Evolutionary conservation across 2,888 invertebrate genomes (phyloP).

Genomic region (Erebia ligea): DNA sequence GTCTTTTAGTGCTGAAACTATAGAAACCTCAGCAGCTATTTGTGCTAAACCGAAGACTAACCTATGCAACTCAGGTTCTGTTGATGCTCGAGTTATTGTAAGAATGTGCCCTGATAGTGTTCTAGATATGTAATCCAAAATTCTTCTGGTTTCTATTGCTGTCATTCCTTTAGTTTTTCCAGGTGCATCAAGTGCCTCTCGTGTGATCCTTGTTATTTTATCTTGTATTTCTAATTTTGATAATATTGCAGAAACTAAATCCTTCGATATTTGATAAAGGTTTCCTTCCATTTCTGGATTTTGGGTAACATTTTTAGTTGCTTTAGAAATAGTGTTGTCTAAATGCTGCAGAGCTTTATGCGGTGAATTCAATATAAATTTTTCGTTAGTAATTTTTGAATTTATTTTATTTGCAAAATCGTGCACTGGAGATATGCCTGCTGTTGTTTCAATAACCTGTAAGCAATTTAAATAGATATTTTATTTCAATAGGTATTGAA

Average conservation of each 20-base stretch:
- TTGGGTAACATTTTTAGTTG: slow-evolving; percentile 72
- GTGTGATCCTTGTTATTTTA: slow-evolving; percentile 75
- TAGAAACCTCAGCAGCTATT: slow-evolving; percentile 76
- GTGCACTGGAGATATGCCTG: slow-evolving; percentile 74
- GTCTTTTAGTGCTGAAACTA: slow-evolving; percentile 75
- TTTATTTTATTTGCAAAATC: slow-evolving; percentile 63
- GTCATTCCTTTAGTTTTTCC: slow-evolving; percentile 75
- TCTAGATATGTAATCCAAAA: slow-evolving; percentile 75
- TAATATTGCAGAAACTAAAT: slow-evolving; percentile 72
- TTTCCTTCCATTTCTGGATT: slow-evolving; percentile 73
- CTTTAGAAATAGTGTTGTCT: slow-evolving; percentile 63
- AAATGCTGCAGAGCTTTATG: slow-evolving; percentile 68
- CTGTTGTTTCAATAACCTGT: slow-evolving; percentile 52
- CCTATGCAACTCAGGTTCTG: slow-evolving; percentile 77
- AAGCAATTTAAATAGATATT: slow-evolving; percentile 20
- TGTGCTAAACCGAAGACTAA: slow-evolving; percentile 76
- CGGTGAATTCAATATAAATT: slow-evolving; percentile 59
- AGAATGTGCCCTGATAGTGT: slow-evolving; percentile 74
- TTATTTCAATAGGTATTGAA: too few relatives aligned
- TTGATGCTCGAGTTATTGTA: slow-evolving; percentile 68
- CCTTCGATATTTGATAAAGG: slow-evolving; percentile 72
- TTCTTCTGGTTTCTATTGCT: slow-evolving; percentile 75
- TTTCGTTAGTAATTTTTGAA: slow-evolving; percentile 53
- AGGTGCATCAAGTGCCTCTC: slow-evolving; percentile 73
- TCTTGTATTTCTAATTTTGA: slow-evolving; percentile 75